Evolutionary conservation across 2,888 invertebrate species (phyloP).

Genomic region (Cephus runcator): DNA sequence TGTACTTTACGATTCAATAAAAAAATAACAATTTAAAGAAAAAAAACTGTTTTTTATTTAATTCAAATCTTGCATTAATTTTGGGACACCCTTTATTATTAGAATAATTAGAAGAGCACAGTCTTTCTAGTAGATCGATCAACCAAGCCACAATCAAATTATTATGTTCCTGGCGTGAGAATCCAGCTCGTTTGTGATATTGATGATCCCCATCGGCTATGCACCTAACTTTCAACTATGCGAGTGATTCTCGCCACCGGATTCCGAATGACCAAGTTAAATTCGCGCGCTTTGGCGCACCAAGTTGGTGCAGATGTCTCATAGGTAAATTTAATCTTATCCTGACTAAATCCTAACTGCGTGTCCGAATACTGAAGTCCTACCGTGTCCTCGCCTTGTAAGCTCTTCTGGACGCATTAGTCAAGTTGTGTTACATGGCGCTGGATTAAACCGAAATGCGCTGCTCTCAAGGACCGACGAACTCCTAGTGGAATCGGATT

Average conservation of each 20-base stretch:
- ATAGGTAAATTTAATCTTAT: constrained; percentile 52
- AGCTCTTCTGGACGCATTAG: constrained; percentile 43
- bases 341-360: constrained; percentile 44
- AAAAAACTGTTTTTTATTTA: constrained; percentile 15
- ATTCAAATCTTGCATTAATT: not conserved
- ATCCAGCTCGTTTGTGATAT: not conserved
- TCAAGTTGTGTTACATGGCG: constrained; percentile 22
- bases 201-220: not conserved
- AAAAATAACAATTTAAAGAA: constrained; percentile 11
- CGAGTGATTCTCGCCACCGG: constrained; percentile 34
- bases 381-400: constrained; percentile 5
- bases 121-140: not conserved
- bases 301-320: constrained; percentile 39
- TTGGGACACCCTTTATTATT: too few species aligned
- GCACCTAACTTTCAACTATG: constrained; percentile 17
- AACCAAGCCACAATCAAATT: not conserved
- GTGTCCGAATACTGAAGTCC: constrained; percentile 39
- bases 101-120: not conserved
- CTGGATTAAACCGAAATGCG: constrained; percentile 3
- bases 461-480: constrained; percentile 4
- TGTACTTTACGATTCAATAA: constrained; percentile 8
- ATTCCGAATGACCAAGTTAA: constrained; percentile 49
- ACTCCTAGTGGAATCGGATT: not conserved
- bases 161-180: not conserved
- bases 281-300: constrained; percentile 41